A percentile compares a stretch with the other conserved stretches of the same genome.
Conservation (phyloP, 2,113 vertebrate species). For the Corythornis cristatus region DNA sequence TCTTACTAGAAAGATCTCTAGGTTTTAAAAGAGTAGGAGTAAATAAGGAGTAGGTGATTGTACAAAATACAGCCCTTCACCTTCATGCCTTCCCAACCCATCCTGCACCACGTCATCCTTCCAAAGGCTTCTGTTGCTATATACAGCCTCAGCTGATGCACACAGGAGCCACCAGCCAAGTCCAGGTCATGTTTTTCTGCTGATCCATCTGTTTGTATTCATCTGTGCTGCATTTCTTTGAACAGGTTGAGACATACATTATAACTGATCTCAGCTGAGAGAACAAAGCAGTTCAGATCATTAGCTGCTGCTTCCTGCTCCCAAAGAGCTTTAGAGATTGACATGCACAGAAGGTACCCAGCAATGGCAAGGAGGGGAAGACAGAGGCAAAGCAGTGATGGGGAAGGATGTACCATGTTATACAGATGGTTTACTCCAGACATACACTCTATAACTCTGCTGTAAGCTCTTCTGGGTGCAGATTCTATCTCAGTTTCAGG, state of each 20-base stretch:
- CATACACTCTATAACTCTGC: background rate
- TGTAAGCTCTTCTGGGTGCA: background rate
- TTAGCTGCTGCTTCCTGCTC: background rate
- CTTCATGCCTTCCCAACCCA: background rate
- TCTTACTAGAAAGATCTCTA: background rate
- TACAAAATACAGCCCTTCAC: background rate
- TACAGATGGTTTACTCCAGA: background rate
- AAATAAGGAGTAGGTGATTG: background rate
- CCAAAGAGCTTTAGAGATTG: background rate
- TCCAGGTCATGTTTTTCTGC: background rate
- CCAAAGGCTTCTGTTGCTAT: background rate
- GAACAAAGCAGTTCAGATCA: background rate
- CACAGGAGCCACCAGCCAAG: background rate
- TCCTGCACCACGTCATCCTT: background rate
- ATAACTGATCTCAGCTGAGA: background rate
- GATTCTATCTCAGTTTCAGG: background rate
- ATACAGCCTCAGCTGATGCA: background rate
- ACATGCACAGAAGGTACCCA: background rate
- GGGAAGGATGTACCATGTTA: background rate
- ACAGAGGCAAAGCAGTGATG: background rate
- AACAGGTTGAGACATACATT: background rate
- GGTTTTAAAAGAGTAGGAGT: background rate
- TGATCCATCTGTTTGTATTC: background rate
- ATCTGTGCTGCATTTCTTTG: background rate
- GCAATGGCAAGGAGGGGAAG: background rate